Evolutionary conservation across 2,888 invertebrate species (phyloP).

Genomic region (Troilus luridus): DNA sequence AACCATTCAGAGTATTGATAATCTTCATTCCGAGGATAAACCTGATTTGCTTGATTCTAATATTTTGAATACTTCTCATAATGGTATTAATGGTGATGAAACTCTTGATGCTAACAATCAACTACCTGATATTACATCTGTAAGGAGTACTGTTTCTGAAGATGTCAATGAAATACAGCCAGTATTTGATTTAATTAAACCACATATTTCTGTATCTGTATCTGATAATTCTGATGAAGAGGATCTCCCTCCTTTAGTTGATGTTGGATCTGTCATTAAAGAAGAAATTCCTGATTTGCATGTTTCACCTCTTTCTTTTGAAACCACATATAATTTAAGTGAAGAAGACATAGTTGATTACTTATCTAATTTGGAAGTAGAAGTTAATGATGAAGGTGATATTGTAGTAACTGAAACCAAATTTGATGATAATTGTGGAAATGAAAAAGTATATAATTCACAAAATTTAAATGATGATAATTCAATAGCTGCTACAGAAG

Average conservation of each 20-base stretch:
- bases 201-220: constrained; percentile 35
- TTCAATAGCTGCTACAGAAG: background rate
- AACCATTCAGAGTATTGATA: background rate
- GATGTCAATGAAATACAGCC: constrained; percentile 37
- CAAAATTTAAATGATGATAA: background rate
- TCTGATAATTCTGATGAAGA: constrained; percentile 47
- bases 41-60: constrained; percentile 63
- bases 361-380: constrained; percentile 69
- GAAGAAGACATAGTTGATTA: constrained; percentile 70
- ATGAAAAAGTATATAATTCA: background rate
- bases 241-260: constrained; percentile 63
- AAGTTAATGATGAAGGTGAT: constrained; percentile 65
- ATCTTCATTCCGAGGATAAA: constrained; percentile 57
- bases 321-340: constrained; percentile 67
- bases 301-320: constrained; percentile 61
- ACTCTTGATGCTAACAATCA: constrained; percentile 54
- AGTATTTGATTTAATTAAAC: constrained; percentile 62
- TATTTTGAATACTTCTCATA: constrained; percentile 58
- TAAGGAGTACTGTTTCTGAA: constrained; percentile 36
- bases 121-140: constrained; percentile 64
- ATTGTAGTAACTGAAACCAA: background rate
- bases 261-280: constrained; percentile 57
- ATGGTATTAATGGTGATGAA: constrained; percentile 45
- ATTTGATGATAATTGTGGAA: background rate
- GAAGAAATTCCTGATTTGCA: constrained; percentile 59